phyloP scores from a whole-genome alignment of 2,797 vertebrate genomes.

The Tapirus indicus region DNA sequence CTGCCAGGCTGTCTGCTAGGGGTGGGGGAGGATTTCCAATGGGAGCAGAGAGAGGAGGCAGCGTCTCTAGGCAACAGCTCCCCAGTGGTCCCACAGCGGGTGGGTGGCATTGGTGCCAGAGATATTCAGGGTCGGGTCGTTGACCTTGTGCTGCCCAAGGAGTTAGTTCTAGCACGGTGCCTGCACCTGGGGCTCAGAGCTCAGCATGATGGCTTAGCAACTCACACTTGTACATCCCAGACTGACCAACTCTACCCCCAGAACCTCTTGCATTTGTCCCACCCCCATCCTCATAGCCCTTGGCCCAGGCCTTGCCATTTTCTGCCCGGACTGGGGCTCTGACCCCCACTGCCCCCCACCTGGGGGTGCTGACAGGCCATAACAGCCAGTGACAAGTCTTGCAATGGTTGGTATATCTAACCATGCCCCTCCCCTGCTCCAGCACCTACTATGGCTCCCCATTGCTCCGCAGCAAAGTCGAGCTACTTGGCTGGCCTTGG shows the following conservation, averaged over 20 bases:
- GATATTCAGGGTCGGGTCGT: conserved; percentile 87
- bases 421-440: background rate
- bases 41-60: conserved; percentile 87
- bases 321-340: background rate
- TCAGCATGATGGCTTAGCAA: background rate
- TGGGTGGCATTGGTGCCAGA: conserved; percentile 88
- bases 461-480: background rate
- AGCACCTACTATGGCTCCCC: background rate
- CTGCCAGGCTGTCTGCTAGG: background rate
- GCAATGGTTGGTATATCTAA: background rate
- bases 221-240: background rate
- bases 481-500: background rate
- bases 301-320: background rate
- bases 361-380: background rate
- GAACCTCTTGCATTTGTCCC: background rate
- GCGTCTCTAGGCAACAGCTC: conserved; percentile 67
- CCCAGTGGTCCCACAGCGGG: background rate
- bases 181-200: background rate
- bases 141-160: conserved; percentile 88
- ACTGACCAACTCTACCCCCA: background rate
- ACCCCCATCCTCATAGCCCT: background rate
- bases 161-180: conserved; percentile 89
- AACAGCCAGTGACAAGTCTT: background rate
- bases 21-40: conserved; percentile 86
- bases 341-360: background rate